Conservation (phyloP, 2,113 vertebrate genomes). For the Centropristis striata region DNA sequence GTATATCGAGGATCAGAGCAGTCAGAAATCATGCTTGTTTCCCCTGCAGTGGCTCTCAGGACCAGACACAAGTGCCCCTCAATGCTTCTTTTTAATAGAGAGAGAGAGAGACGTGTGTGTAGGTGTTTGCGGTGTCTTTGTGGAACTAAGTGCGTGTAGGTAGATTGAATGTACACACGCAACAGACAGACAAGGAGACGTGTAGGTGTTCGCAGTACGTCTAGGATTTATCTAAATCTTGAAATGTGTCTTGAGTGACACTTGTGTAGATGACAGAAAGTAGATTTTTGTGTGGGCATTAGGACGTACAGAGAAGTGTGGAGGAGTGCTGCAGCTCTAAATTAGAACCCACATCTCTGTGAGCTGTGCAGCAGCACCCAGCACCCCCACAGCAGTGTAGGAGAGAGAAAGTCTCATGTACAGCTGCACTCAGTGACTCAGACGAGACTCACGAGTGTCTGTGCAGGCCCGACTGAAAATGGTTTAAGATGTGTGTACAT, state of each 20-base stretch:
- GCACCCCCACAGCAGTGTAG: conserved; percentile 53
- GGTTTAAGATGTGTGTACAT: conserved; percentile 24
- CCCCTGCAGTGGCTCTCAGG: conserved; percentile 19
- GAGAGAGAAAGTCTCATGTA: conserved; percentile 48
- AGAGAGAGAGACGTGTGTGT: background rate
- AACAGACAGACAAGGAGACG: conserved; percentile 29
- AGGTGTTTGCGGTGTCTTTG: conserved; percentile 14
- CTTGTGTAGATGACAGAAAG: conserved; percentile 30
- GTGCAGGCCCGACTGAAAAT: conserved; percentile 16
- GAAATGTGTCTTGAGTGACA: conserved; percentile 20
- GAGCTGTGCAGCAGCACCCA: conserved; percentile 37
- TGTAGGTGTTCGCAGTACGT: conserved; percentile 26
- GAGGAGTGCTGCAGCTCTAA: conserved; percentile 50
- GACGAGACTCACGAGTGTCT: conserved; percentile 31
- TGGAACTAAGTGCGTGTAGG: conserved; percentile 8
- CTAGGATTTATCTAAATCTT: conserved; percentile 26
- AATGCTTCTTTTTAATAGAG: conserved; percentile 19
- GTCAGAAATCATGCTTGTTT: conserved; percentile 42
- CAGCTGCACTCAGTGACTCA: conserved; percentile 69
- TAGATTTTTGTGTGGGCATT: conserved; percentile 17
- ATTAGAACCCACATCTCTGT: conserved; percentile 38
- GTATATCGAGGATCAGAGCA: conserved; percentile 20
- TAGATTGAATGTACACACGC: conserved; percentile 10
- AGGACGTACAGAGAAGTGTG: conserved; percentile 20
- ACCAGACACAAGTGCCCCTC: conserved; percentile 44